phyloP scores from a whole-genome alignment of 2,113 vertebrate genomes.

The Rousettus leschenaultii region DNA sequence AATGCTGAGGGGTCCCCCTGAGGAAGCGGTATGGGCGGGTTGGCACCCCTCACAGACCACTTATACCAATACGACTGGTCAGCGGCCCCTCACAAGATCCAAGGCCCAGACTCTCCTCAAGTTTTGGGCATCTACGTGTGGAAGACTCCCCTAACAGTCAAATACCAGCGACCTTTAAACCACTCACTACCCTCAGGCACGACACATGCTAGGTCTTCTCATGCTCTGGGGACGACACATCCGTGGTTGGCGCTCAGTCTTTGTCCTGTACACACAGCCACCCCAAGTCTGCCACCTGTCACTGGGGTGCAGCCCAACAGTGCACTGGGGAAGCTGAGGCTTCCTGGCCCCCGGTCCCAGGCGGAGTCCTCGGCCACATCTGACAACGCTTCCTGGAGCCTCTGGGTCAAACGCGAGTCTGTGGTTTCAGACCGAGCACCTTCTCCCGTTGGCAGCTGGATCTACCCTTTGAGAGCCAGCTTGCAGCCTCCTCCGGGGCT shows the following conservation, averaged over 20 bases:
- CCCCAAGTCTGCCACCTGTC: accelerated
- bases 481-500: not conserved
- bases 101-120: not conserved
- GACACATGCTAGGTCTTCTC: not conserved
- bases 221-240: not conserved
- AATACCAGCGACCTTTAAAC: not conserved
- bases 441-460: not conserved
- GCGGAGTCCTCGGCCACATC: not conserved
- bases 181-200: not conserved
- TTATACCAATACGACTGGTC: not conserved
- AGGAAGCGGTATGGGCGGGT: not conserved
- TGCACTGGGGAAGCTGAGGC: too few relatives aligned
- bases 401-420: too few relatives aligned
- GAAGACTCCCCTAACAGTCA: not conserved
- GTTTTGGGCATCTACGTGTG: not conserved
- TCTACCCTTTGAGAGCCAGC: accelerated
- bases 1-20: not conserved
- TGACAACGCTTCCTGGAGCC: not conserved
- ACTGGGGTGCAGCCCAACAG: not conserved
- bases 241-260: not conserved
- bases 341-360: too few relatives aligned
- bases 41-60: not conserved
- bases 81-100: not conserved
- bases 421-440: not conserved
- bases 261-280: accelerated